These are phyloP conservation scores for Sebastes elongatus DNA, from an alignment of 2,797 vertebrate genomes.

Conservation along the genomic window DNA sequence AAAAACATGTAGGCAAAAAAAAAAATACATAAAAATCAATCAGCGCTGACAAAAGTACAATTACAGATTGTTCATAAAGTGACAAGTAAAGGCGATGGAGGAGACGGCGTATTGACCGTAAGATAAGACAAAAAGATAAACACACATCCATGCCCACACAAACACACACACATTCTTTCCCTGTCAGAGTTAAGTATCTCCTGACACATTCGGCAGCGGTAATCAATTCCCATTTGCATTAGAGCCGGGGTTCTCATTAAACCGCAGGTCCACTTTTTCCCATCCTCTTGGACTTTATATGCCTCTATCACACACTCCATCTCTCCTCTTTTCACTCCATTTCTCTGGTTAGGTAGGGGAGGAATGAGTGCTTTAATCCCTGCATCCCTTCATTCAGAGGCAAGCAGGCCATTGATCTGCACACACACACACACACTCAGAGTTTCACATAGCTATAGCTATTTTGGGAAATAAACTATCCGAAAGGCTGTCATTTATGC, in stretches of 20 bases:
- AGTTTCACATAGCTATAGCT: neutral
- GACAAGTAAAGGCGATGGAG: slow-evolving; percentile 37
- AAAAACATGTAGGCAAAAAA: neutral
- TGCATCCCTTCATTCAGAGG: slow-evolving; percentile 22
- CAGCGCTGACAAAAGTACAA: slow-evolving; percentile 47
- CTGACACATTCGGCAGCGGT: slow-evolving; percentile 34
- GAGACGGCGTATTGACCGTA: slow-evolving; percentile 23
- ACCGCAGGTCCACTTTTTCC: slow-evolving; percentile 41
- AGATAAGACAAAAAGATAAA: slow-evolving; percentile 21
- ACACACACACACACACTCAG: neutral
- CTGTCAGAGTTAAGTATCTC: slow-evolving; percentile 54
- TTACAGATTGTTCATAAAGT: slow-evolving; percentile 25
- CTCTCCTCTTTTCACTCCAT: slow-evolving; percentile 12
- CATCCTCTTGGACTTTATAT: slow-evolving; percentile 45
- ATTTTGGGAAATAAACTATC: slow-evolving; percentile 33
- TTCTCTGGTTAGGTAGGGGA: slow-evolving; percentile 30
- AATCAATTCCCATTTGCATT: slow-evolving; percentile 79
- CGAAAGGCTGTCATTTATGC: neutral
- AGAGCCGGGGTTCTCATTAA: slow-evolving; percentile 66
- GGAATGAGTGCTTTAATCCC: slow-evolving; percentile 43
- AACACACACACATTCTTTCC: slow-evolving; percentile 8
- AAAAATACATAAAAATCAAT: slow-evolving; percentile 18
- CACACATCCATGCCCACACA: slow-evolving; percentile 11
- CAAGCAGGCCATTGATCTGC: slow-evolving; percentile 28
- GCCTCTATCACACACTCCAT: slow-evolving; percentile 32